Conservation (phyloP, 1,140 invertebrate genomes). For the Pollicipes pollicipes region DNA sequence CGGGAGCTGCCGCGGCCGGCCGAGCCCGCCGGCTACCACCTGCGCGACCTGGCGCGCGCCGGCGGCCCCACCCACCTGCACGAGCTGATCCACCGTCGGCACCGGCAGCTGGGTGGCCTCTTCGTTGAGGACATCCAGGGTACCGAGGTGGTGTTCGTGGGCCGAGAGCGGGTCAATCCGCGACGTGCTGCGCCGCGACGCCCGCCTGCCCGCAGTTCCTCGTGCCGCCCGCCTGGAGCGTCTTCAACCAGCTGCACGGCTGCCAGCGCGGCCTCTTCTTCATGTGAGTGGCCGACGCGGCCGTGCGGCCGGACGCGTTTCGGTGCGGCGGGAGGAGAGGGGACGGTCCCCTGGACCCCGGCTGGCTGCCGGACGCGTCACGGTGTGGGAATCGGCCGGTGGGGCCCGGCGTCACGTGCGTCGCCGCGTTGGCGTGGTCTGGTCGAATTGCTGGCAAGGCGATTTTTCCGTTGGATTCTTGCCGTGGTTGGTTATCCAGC, state of each 20-base stretch:
- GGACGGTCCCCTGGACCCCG: neutral
- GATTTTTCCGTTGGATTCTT: no score
- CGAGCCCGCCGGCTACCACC: neutral
- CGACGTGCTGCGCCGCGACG: constrained; percentile 51
- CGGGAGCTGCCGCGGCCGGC: neutral
- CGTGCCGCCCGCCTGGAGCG: constrained; percentile 58
- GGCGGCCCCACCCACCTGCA: neutral
- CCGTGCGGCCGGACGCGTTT: no score
- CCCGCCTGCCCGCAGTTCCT: constrained; percentile 57
- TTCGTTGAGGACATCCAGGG: constrained; percentile 50
- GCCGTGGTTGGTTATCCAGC: no score
- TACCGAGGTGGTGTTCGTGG: constrained; percentile 45
- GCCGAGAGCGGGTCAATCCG: constrained; percentile 47
- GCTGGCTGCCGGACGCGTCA: no score
- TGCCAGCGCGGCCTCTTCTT: constrained; percentile 63
- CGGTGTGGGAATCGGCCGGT: no score
- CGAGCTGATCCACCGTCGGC: constrained; percentile 25
- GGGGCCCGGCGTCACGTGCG: no score
- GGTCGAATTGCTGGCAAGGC: no score
- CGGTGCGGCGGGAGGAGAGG: no score
- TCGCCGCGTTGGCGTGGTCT: no score
- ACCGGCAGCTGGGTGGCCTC: constrained; percentile 51
- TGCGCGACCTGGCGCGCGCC: neutral
- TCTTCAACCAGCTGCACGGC: constrained; percentile 52
- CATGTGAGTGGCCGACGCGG: constrained; percentile 40